Percentiles rank a stretch among this genome's conserved stretches.
Conservation (phyloP, 2,797 vertebrate genomes). For the Darevskia nairensis region DNA sequence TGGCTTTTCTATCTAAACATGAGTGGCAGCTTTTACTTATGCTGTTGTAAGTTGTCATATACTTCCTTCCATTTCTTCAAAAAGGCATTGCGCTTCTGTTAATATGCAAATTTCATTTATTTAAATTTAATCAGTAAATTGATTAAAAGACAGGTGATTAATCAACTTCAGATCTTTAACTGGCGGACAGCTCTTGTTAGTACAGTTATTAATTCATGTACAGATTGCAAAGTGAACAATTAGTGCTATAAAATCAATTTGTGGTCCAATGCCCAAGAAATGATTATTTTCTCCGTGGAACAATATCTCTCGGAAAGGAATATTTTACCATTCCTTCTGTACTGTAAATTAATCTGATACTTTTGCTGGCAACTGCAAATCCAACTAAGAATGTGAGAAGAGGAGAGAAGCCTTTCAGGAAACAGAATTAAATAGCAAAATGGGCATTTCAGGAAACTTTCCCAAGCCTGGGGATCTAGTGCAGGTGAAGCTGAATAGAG, state of each 20-base stretch:
- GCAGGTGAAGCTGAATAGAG: conserved; percentile 73
- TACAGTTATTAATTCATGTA: background rate
- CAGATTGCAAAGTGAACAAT: background rate
- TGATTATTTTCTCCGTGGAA: background rate
- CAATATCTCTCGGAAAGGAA: conserved; percentile 4
- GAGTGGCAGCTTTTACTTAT: background rate
- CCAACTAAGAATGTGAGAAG: conserved; percentile 62
- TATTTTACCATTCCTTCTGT: background rate
- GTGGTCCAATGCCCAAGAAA: conserved; percentile 40
- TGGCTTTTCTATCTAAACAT: background rate
- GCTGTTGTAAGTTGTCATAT: background rate
- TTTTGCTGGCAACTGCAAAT: conserved; percentile 47
- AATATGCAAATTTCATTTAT: conserved; percentile 21
- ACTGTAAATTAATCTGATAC: conserved; percentile 28
- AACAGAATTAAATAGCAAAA: conserved; percentile 62
- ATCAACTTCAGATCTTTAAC: conserved; percentile 30
- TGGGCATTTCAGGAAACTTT: conserved; percentile 69
- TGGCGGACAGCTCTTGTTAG: background rate
- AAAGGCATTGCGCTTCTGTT: background rate
- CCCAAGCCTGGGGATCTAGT: conserved; percentile 65
- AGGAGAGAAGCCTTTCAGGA: conserved; percentile 57
- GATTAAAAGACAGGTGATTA: conserved; percentile 27
- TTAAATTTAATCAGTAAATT: conserved; percentile 17
- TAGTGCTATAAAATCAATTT: conserved; percentile 36
- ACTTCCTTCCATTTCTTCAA: background rate